Conservation (phyloP, 30 jellyfish, hydroid and myxozoan species). For the Pelagia noctiluca region DNA sequence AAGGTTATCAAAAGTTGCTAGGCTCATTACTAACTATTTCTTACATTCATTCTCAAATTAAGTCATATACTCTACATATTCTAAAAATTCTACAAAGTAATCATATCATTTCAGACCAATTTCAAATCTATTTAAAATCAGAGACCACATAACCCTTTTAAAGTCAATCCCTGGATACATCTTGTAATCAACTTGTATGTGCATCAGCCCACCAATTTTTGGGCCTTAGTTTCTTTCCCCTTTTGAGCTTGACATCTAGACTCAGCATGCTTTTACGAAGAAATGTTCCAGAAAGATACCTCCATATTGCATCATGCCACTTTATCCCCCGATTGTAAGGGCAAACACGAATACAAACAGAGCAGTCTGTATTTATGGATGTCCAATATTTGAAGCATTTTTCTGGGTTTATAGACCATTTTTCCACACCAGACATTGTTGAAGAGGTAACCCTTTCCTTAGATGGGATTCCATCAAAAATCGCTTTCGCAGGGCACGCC, state of each 20-base stretch:
- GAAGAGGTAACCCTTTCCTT: conserved; percentile 58
- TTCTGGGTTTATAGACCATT: conserved; percentile 75
- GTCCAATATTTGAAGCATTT: conserved; percentile 70
- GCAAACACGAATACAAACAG: conserved; percentile 65
- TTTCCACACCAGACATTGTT: conserved; percentile 60
- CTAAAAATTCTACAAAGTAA: too few relatives aligned
- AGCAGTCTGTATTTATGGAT: conserved; percentile 60
- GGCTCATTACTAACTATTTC: too few relatives aligned
- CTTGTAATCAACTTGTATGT: not conserved
- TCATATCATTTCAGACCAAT: too few relatives aligned
- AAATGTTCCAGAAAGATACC: conserved; percentile 63
- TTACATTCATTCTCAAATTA: too few relatives aligned
- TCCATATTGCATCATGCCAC: conserved; percentile 59
- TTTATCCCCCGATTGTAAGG: conserved; percentile 64
- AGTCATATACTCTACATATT: too few relatives aligned
- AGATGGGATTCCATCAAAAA: conserved; percentile 46
- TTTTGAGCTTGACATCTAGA: conserved; percentile 35
- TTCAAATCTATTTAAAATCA: too few relatives aligned
- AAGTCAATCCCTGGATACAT: too few relatives aligned
- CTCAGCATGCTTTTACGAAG: conserved; percentile 43
- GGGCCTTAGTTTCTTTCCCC: conserved; percentile 51
- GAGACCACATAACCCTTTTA: too few relatives aligned
- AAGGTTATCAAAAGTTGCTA: too few relatives aligned
- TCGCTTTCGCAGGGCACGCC: conserved; percentile 76
- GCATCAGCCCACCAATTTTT: conserved; percentile 54